Conservation (phyloP, 2,888 invertebrate species). For the Invenusta paracnida region DNA sequence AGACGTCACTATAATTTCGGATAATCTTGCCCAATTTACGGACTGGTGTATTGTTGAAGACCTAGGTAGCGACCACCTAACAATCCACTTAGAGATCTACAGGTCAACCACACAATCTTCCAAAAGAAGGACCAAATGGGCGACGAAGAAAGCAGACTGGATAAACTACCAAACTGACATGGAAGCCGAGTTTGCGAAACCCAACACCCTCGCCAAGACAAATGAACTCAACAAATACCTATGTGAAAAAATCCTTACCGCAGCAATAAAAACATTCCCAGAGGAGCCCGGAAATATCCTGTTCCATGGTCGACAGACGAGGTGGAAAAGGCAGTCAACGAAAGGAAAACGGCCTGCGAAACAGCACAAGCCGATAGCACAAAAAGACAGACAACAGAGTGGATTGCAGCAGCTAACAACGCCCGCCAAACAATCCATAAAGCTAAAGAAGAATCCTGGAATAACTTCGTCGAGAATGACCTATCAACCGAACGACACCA, state of each 20-base stretch:
- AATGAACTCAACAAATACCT: conserved; percentile 2
- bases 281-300: conserved; percentile 1
- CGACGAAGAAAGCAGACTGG: not conserved
- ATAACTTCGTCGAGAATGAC: conserved; percentile 8
- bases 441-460: not conserved
- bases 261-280: not conserved
- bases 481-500: not conserved
- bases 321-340: not conserved
- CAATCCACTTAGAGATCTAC: not conserved
- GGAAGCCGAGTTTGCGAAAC: not conserved
- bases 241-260: not conserved
- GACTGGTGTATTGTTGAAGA: not conserved
- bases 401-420: not conserved
- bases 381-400: not conserved
- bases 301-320: not conserved
- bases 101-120: not conserved
- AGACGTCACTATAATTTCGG: not conserved
- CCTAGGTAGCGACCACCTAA: conserved; percentile 10
- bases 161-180: not conserved
- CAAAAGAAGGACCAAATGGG: conserved; percentile 5
- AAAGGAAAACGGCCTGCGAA: not conserved
- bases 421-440: not conserved
- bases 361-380: conserved; percentile 13
- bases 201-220: not conserved
- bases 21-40: not conserved